Base-by-base conservation (phyloP, 2,797 vertebrate species). In the Galago senegalensis region DNA sequence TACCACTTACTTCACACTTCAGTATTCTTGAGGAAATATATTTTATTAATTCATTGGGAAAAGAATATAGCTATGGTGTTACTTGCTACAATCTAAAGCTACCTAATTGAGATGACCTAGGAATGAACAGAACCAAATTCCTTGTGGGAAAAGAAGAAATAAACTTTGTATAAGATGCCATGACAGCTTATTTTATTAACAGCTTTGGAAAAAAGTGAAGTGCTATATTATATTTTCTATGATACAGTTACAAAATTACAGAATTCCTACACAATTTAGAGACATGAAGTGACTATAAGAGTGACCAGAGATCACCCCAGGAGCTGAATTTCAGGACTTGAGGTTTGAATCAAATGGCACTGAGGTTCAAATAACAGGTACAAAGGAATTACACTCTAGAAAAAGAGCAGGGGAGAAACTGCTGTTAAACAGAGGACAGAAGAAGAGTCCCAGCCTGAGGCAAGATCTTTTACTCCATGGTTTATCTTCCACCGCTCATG, bases 61-160 rank as follows among this genome's bases (percentile, higher is more conserved):
- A 76, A 75, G 70, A 85, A 4, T 83, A 65, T 63, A 10, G 9
- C 20, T 58, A 0, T 87, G 0, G 53, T 88, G 27, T 3, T 85
- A 40, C 46, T 77, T 77, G 93, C 21, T 94, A 95, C 75, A 90
- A 85, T 93, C 37, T 91, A 93, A 83, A 97, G 80, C 56, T 0
- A 20, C 0, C 0, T 94, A 70, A 20, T 34, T 83, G 61, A 96
- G 56, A 94, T 27, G 72, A 20, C 58, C 69, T 29, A 20, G 77
- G 20, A 94, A 67, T 84, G 84, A 72, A 81, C 9, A 95, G 58
- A 84, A 95, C 73, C 63, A 96, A 53, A 84, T 94, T 20, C 67
- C 37, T 89, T 84, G 43, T 34, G 34, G 79, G 69, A 73, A 79
- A 46, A 29, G 46, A 31, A 43, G 4, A 95, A 69, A n/a, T 88